A percentile compares a stretch with the other conserved stretches of the same genome.
phyloP scores from a whole-genome alignment of 2,113 vertebrate genomes.

The Strix aluco region DNA sequence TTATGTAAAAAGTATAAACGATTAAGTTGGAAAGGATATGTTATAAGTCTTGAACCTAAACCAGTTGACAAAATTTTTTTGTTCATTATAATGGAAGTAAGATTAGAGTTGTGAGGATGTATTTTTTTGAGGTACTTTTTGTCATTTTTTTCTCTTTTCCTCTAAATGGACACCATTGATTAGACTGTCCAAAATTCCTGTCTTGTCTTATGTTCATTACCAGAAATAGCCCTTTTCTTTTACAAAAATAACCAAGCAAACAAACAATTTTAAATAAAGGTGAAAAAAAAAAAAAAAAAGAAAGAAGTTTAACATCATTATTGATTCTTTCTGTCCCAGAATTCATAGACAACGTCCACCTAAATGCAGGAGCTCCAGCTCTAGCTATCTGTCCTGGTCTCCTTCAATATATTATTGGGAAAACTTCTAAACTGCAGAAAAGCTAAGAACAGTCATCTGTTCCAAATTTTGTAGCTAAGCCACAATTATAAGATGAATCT shows the following conservation, averaged over 20 bases:
- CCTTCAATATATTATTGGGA: neutral
- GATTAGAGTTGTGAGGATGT: neutral
- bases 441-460: neutral
- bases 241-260: neutral
- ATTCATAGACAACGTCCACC: neutral
- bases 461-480: neutral
- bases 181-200: neutral
- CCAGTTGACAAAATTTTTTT: neutral
- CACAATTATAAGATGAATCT: neutral
- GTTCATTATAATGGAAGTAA: neutral
- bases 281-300: neutral
- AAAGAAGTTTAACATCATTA: fast-evolving
- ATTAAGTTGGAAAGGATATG: neutral
- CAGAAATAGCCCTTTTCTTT: neutral
- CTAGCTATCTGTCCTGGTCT: neutral
- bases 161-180: neutral
- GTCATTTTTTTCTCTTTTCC: neutral
- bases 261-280: no score
- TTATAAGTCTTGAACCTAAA: neutral
- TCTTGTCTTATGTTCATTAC: neutral
- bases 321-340: neutral
- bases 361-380: neutral
- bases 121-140: neutral
- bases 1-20: neutral
- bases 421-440: neutral